These are phyloP conservation scores for Cephus pygmeus DNA, from an alignment of 2,888 invertebrate genomes.

Conservation along the genomic window DNA sequence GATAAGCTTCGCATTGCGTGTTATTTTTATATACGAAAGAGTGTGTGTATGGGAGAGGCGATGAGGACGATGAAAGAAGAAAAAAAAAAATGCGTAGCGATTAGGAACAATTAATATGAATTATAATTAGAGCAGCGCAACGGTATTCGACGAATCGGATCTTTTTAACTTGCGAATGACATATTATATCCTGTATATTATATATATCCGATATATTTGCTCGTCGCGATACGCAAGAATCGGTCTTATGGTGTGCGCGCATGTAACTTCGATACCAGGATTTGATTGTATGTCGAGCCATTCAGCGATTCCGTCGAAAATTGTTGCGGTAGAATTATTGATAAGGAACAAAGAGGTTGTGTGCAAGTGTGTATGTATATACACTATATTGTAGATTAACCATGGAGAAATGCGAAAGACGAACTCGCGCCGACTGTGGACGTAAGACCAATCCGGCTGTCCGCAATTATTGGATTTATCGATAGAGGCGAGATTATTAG, in stretches of 20 bases:
- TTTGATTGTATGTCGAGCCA: not conserved
- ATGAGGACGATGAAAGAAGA: constrained; percentile 15
- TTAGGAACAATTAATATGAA: not conserved
- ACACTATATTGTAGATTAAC: constrained; percentile 16
- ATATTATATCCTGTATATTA: not conserved
- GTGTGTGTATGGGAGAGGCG: not conserved
- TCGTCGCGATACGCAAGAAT: not conserved
- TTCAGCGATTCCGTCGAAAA: not conserved
- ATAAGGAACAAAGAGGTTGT: constrained; percentile 52
- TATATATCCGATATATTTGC: not conserved
- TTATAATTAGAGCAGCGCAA: not conserved
- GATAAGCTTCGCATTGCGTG: constrained; percentile 61
- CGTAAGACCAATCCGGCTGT: not conserved
- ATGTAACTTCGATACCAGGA: not conserved
- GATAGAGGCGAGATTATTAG: constrained; percentile 17
- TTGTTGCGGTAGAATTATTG: constrained; percentile 35
- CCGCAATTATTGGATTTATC: not conserved
- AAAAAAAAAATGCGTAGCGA: constrained; percentile 17
- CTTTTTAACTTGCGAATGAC: not conserved
- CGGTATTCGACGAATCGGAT: not conserved
- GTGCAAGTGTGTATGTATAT: constrained; percentile 46
- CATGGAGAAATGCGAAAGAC: constrained; percentile 13
- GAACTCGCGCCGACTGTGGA: not conserved
- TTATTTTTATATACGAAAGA: constrained; percentile 63
- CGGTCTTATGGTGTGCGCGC: not conserved